Evolutionary conservation across 2,797 vertebrate genomes (phyloP), one percentile per base, ranked within the genome.

Genomic region (Rhinichthys osculus): DNA sequence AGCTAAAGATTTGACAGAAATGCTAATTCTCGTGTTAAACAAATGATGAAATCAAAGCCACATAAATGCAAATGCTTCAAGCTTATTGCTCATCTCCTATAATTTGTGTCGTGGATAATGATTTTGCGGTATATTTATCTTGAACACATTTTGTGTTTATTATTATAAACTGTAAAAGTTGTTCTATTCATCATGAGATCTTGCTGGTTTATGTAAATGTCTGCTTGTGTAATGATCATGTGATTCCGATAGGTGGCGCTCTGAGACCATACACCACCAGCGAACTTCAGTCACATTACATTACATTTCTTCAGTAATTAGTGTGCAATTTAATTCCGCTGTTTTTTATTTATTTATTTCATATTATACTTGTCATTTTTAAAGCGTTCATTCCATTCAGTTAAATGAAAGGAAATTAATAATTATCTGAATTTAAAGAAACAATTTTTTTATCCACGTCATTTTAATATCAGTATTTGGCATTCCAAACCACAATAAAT

Each of bases 171-270:
- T 73, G n/a, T 47, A 47, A 44, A 64, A 7, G 62, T 30, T 13
- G 11, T 64, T n/a, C 14, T 72, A 30, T 17, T 2, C 16, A 17
- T 4, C 8, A 30, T 8, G 71, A 47, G 71, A 2, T 73, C n/a
- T 5, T 50, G 71, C 70, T 44, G 1, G n/a, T 14, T 17, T 13
- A 21, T 52, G 44, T 13, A 23, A 72, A 27, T 47, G 11, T 74
- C 4, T 33, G 5, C 11, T 52, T 27, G 11, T 62, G 1, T 21
- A 21, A 35, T 13, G 17, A 52, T 74, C 17, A 7, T 7, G 27
- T 33, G 16, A 52, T 17, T 42, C 38, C 30, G 40, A 14, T 64
- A 81, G 78, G 47, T n/a, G 64, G 64, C 78, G 64, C 78, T 69
- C 10, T 69, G 21, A 80, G 30, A 9, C 13, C 30, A 67, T 13